Conservation (phyloP, 2,888 invertebrate genomes). For the Andrena minutula region DNA sequence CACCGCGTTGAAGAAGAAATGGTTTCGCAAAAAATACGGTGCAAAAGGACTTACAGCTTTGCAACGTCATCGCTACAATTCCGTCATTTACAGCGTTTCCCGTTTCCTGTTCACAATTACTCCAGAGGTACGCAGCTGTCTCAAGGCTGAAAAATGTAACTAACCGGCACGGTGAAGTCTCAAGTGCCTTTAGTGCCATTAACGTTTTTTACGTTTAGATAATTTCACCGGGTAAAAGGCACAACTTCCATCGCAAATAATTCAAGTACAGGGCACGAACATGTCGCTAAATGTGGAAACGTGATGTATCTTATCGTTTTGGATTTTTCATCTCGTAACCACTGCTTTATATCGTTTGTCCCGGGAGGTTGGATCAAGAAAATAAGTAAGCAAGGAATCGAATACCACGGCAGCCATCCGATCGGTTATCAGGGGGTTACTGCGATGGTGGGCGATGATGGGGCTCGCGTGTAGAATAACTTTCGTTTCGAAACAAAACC, state of each 20-base stretch:
- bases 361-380: not conserved
- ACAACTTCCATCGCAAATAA: too few relatives aligned
- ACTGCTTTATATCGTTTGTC: too few relatives aligned
- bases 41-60: too few relatives aligned
- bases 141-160: not conserved
- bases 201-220: not conserved
- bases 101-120: too few relatives aligned
- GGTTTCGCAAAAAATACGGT: not conserved
- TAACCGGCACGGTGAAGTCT: not conserved
- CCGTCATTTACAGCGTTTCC: too few relatives aligned
- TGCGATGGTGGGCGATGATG: constrained; percentile 63
- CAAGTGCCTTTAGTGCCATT: not conserved
- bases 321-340: too few relatives aligned
- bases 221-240: not conserved
- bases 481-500: constrained; percentile 69
- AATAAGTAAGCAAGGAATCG: not conserved
- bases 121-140: not conserved
- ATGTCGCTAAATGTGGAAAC: too few relatives aligned
- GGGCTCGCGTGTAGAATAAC: constrained; percentile 70
- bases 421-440: constrained; percentile 61
- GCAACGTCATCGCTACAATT: too few relatives aligned
- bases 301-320: too few relatives aligned
- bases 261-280: too few relatives aligned
- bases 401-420: constrained; percentile 36
- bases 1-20: not conserved